Base-by-base conservation (phyloP, 2,113 vertebrate species). In the Orthochromis indermauri region DNA sequence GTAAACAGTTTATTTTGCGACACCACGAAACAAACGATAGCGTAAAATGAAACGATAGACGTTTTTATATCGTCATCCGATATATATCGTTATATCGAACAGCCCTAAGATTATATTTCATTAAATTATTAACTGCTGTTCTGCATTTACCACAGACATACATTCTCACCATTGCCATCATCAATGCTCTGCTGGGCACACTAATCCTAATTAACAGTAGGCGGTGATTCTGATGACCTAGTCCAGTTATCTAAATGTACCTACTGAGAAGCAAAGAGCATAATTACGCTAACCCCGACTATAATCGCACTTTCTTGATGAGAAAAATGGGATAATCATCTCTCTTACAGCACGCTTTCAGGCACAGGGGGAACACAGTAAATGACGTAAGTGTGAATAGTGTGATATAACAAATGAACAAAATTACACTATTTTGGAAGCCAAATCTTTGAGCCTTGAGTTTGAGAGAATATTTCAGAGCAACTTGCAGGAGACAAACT, bases 141-240 rank as follows among this genome's bases (percentile, higher is more conserved):
- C 42, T 61, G 47, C 11, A 2, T 49, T 80, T 81, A 49, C 49
- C n/a, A 31, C 26, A 83, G 51, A 66, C 14, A 79, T 21, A 47
- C 28, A 61, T 87, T 80, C 28, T 28, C 42, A 42, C 83, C 81
- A 88, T 85, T 83, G 28, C 51, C 4, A 24, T 26, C 63, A 88
- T 90, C 87, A 55, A 13, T 59, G 24, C 17, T 26, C 84, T 87
- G 49, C 7, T 80, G 63, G 31, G 78, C 2, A 17, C 45, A 63
- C 61, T 87, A 86, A 92, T 90, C 83, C 73, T 91, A 90, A 92
- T 89, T 90, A 91, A 84, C 61, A 84, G 86, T 4, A n/a, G 28
- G 76, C 61, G 80, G 84, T 35, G 80, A 21, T 10, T 40, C 66
- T 83, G 82, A 93, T 91, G 79, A 83, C 61, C 47, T 42, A 7